Conservation (phyloP, 2,888 invertebrate species). For the Macrophya annulata region DNA sequence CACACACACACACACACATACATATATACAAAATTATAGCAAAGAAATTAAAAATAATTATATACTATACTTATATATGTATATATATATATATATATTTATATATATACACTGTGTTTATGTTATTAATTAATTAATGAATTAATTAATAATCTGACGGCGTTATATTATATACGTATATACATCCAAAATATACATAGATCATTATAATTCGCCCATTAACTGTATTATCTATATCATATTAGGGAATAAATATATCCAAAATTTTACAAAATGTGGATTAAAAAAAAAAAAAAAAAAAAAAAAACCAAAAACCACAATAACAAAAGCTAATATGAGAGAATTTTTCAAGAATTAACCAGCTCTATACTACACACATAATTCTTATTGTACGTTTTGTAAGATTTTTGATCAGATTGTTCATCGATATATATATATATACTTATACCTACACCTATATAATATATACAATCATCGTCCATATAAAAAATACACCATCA, state of each 20-base stretch:
- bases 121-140: background rate
- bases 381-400: conserved; percentile 11
- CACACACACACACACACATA: too few relatives aligned
- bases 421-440: conserved; percentile 2
- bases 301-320: background rate
- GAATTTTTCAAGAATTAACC: background rate
- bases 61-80: background rate
- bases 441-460: background rate
- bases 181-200: background rate
- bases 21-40: too few relatives aligned
- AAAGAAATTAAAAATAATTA: background rate
- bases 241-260: conserved; percentile 25
- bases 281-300: background rate
- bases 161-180: background rate
- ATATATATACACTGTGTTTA: background rate
- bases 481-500: background rate
- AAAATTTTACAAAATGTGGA: conserved; percentile 40
- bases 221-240: background rate
- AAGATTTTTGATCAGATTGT: conserved; percentile 35
- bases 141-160: conserved; percentile 6
- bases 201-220: conserved; percentile 13
- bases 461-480: background rate
- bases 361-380: background rate
- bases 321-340: background rate
- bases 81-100: too few relatives aligned